These are phyloP conservation scores for Clostera curtula DNA, from an alignment of 2,888 invertebrate species.

Conservation along the genomic window DNA sequence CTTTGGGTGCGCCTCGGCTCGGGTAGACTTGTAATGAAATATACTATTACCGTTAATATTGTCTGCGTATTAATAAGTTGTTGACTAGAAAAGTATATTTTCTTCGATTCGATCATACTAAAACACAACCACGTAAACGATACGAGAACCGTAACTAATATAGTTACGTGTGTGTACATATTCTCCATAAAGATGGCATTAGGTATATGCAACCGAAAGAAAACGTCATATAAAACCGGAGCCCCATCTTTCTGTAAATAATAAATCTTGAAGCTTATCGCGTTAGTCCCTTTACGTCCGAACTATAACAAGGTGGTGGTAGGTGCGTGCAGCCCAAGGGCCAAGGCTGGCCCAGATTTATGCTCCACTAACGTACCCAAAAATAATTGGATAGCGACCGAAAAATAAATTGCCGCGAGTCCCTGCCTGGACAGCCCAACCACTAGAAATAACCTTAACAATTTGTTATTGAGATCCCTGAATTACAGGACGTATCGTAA, in stretches of 20 bases:
- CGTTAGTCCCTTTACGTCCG: constrained; percentile 35
- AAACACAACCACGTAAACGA: too few species aligned
- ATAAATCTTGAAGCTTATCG: constrained; percentile 44
- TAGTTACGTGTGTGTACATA: too few species aligned
- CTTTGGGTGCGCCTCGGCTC: too few species aligned
- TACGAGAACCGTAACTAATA: too few species aligned
- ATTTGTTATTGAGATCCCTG: constrained; percentile 54
- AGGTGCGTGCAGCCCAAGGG: constrained; percentile 34
- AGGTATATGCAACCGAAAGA: too few species aligned
- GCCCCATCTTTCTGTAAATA: constrained; percentile 19
- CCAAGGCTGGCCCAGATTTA: constrained; percentile 40
- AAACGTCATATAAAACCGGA: constrained; percentile 21
- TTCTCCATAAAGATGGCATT: too few species aligned
- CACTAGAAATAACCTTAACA: constrained; percentile 46
- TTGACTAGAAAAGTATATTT: too few species aligned
- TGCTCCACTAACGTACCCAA: constrained; percentile 60
- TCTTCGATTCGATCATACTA: too few species aligned
- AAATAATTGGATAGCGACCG: constrained; percentile 70
- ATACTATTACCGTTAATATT: too few species aligned
- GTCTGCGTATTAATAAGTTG: too few species aligned
- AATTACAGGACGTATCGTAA: constrained; percentile 33
- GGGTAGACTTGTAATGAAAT: too few species aligned
- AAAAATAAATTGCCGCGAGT: constrained; percentile 61
- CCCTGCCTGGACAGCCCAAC: constrained; percentile 25
- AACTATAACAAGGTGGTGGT: constrained; percentile 32